These are phyloP conservation scores for Sarcophaga carnaria DNA, from an alignment of 2,888 invertebrate genomes.

Conservation along the genomic window DNA sequence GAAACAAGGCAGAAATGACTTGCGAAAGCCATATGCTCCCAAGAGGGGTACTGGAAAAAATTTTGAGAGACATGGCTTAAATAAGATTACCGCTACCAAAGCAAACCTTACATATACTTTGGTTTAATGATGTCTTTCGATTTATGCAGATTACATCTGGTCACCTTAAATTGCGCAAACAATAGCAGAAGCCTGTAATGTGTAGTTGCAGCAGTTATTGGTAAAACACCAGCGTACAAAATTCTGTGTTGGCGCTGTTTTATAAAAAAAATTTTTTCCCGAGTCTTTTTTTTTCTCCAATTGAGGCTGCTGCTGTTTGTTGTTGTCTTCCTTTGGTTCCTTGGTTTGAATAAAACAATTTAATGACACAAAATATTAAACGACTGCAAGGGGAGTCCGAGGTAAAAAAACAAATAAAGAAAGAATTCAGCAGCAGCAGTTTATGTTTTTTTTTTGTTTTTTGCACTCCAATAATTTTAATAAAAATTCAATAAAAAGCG, in stretches of 20 bases:
- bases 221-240: constrained; percentile 38
- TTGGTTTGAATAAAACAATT: constrained; percentile 63
- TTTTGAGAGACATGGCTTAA: no score
- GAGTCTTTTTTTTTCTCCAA: background rate
- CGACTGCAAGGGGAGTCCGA: constrained; percentile 63
- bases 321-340: background rate
- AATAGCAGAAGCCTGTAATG: constrained; percentile 53
- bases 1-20: no score
- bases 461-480: constrained; percentile 28
- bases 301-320: constrained; percentile 1
- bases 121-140: background rate
- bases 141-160: constrained; percentile 11
- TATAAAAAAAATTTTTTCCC: background rate
- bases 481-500: constrained; percentile 57
- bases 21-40: no score
- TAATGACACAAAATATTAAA: constrained; percentile 68
- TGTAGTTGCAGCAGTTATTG: constrained; percentile 55
- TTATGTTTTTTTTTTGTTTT: background rate
- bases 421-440: no score
- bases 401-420: constrained; percentile 14
- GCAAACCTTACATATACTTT: no score
- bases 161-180: constrained; percentile 33
- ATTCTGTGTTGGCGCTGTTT: constrained; percentile 7
- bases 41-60: no score
- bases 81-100: no score